Base-by-base conservation (phyloP, 2,113 vertebrate species). In the Erpornis zantholeuca region DNA sequence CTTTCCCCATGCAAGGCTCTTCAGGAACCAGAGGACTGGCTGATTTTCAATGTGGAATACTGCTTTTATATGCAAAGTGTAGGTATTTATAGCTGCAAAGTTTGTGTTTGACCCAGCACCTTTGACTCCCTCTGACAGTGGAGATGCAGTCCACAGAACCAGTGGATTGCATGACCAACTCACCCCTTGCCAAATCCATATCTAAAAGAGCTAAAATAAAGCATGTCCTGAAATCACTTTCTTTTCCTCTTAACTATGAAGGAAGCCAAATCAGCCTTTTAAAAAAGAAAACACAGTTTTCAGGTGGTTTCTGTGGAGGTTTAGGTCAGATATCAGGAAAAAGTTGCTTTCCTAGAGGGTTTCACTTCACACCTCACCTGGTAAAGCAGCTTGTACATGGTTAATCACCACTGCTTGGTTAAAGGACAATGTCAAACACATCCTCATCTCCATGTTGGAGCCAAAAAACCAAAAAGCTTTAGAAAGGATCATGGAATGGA, bases 391-490 rank as follows among this genome's bases (percentile, higher is more conserved):
- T 52, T 42, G 19, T 13, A 7, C 21, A 10, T 7, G 33, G 21
- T 18, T 73, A 71, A 2, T 6, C 13, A 53, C 7, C 36, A 36
- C 22, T 61, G 56, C 70, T 61, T 82, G 27, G 9, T 22, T 82
- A 14, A 75, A 71, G 16, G 21, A 5, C 4, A 31, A 1, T 7
- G 21, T 20, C 0, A 0, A 64, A 17, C 1, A 0, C 20, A 76
- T 60, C 40, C 28, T 68, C 31, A 53, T 44, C 57, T n/a, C 78
- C 28, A 11, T 12, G 33, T 10, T 65, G 11, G 4, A 42, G 13
- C 22, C 25, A 66, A 24, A 50, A 8, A 25, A 29, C 64, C 28
- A n/a, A 72, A 60, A 31, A 25, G 5, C 6, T 40, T 45, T 21
- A 22, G 10, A 69, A 86, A 73, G 31, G 6, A 42, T 38, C 6